A percentile compares a stretch with the other conserved stretches of the same genome.
phyloP scores from a whole-genome alignment of 2,113 vertebrate genomes.

The Cyprinodon tularosa region DNA sequence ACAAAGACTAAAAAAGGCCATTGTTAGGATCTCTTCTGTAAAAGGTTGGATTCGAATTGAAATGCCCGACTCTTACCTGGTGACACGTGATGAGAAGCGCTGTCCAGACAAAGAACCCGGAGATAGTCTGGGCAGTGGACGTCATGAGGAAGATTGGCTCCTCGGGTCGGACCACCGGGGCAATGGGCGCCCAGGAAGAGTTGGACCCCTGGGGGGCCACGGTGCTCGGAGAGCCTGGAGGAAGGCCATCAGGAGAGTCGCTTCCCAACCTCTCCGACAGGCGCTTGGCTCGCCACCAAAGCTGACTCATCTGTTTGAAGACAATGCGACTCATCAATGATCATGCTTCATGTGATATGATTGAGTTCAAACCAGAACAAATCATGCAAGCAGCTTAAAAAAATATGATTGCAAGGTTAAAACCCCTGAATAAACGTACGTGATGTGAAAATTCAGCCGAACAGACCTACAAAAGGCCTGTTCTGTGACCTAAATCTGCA shows the following conservation, averaged over 20 bases:
- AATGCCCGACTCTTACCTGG: slow-evolving; percentile 81
- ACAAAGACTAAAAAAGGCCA: too few species aligned
- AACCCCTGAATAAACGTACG: slow-evolving; percentile 22
- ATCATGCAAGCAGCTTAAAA: neutral
- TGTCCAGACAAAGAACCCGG: slow-evolving; percentile 96
- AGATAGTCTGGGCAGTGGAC: slow-evolving; percentile 89
- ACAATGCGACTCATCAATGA: slow-evolving; percentile 1
- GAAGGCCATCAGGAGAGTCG: slow-evolving; percentile 63
- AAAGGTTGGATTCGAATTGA: neutral
- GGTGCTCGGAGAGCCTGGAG: slow-evolving; percentile 58
- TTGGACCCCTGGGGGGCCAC: slow-evolving; percentile 75
- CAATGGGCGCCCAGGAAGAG: slow-evolving; percentile 81
- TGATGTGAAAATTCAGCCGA: slow-evolving; percentile 7
- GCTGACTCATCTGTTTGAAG: slow-evolving; percentile 68
- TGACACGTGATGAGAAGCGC: slow-evolving; percentile 95
- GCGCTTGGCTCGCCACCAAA: slow-evolving; percentile 68
- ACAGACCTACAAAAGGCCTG: slow-evolving; percentile 6
- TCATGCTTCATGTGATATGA: neutral
- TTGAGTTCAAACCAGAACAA: neutral
- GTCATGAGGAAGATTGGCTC: slow-evolving; percentile 95
- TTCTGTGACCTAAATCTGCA: slow-evolving; percentile 22
- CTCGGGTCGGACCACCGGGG: slow-evolving; percentile 82
- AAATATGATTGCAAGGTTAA: neutral
- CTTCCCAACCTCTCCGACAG: slow-evolving; percentile 63
- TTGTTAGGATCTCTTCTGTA: neutral